Conservation (phyloP, 2,888 invertebrate species). For the Trileptium ribeirensis region DNA sequence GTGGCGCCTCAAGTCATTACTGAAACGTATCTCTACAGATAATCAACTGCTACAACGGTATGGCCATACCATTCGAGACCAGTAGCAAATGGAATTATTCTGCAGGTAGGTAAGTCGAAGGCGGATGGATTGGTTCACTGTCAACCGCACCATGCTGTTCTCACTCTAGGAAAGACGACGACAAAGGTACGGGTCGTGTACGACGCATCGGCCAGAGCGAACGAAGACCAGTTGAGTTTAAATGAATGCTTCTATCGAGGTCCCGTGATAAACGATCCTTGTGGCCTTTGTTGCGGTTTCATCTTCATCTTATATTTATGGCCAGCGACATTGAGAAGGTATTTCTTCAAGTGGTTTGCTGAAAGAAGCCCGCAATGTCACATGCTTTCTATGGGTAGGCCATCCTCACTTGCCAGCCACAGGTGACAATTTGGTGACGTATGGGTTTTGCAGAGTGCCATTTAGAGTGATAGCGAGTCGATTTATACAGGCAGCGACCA, state of each 20-base stretch:
- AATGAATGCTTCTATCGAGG: slow-evolving; percentile 31
- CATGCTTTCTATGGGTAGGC: slow-evolving; percentile 32
- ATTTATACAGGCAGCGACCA: not conserved
- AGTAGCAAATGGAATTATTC: slow-evolving; percentile 20
- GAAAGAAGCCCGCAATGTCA: slow-evolving; percentile 24
- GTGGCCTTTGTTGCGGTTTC: slow-evolving; percentile 24
- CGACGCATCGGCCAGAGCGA: slow-evolving; percentile 32
- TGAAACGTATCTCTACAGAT: too few species aligned
- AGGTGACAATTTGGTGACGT: slow-evolving; percentile 23
- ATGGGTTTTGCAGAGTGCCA: slow-evolving; percentile 28
- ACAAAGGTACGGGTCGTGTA: slow-evolving; percentile 41
- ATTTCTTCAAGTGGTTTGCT: slow-evolving; percentile 23
- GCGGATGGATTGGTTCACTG: slow-evolving; percentile 23
- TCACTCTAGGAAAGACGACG: slow-evolving; percentile 26
- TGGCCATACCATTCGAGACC: not conserved
- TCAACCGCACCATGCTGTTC: slow-evolving; percentile 32
- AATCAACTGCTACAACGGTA: not conserved
- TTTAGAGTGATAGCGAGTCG: slow-evolving; percentile 31
- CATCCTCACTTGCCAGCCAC: not conserved
- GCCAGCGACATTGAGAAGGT: slow-evolving; percentile 23
- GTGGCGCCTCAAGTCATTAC: not conserved
- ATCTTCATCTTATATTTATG: not conserved
- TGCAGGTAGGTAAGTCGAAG: not conserved
- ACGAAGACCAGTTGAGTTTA: slow-evolving; percentile 2
- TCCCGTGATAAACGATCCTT: slow-evolving; percentile 26